These are phyloP conservation scores for Drosophila virilis DNA, from an alignment of 1,140 invertebrate species.

Conservation along the genomic window DNA sequence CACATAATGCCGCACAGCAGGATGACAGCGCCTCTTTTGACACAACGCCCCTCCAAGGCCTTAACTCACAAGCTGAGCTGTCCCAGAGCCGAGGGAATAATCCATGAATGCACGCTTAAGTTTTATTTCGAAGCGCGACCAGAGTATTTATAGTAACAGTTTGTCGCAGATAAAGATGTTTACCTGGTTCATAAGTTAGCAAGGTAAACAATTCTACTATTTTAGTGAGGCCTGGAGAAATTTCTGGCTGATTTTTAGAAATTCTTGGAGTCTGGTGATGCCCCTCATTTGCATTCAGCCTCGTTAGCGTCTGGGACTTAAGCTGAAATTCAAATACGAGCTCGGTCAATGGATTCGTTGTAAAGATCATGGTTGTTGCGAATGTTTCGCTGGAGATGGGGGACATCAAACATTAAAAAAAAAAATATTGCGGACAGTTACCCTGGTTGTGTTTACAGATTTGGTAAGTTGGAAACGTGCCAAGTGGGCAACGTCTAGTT, in stretches of 20 bases:
- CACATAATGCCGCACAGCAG: background rate
- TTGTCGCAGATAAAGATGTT: too few relatives aligned
- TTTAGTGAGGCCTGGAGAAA: too few relatives aligned
- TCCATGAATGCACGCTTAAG: background rate
- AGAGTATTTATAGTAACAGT: background rate
- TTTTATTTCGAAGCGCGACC: too few relatives aligned
- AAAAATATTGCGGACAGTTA: too few relatives aligned
- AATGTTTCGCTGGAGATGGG: conserved; percentile 1
- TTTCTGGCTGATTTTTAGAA: background rate
- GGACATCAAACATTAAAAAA: too few relatives aligned
- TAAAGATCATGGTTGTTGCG: background rate
- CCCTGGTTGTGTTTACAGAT: background rate
- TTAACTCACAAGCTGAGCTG: background rate
- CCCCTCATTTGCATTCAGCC: background rate
- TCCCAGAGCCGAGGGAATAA: background rate
- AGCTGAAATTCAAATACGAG: conserved; percentile 6
- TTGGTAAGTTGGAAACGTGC: background rate
- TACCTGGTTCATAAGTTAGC: too few relatives aligned
- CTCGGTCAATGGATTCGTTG: conserved; percentile 10
- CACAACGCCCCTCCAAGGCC: background rate
- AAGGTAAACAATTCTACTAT: too few relatives aligned
- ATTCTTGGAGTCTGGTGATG: background rate
- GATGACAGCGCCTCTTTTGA: conserved; percentile 1
- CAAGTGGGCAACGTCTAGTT: background rate
- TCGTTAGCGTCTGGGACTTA: conserved; percentile 6